Conservation (phyloP, 2,113 vertebrate genomes). For the western clawed frog (Xenopus tropicalis) region UCB_Xtro_10.0 CM004444.2:84031501-84032000, state of each 20-base stretch:
- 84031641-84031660: conserved; percentile 43
- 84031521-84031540: no score
- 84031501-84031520: no score
- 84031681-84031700: conserved; percentile 37
- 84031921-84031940: neutral
- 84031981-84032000: neutral
- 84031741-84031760: conserved; percentile 37
- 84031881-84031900: conserved; percentile 2
- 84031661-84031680: conserved; percentile 35
- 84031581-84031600: neutral
- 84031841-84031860: conserved; percentile 17
- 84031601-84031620: conserved; percentile 30
- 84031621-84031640: conserved; percentile 28
- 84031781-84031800: neutral
- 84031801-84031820: conserved; percentile 9
- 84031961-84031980: neutral
- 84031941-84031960: neutral
- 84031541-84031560: no score
- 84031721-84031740: conserved; percentile 33
- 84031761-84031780: conserved; percentile 29
- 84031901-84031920: neutral
- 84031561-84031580: no score
- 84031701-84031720: conserved; percentile 29
- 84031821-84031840: conserved; percentile 28
- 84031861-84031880: conserved; percentile 11